Base-by-base conservation (phyloP, 2,113 vertebrate species). In the Crotophaga sulcirostris region DNA sequence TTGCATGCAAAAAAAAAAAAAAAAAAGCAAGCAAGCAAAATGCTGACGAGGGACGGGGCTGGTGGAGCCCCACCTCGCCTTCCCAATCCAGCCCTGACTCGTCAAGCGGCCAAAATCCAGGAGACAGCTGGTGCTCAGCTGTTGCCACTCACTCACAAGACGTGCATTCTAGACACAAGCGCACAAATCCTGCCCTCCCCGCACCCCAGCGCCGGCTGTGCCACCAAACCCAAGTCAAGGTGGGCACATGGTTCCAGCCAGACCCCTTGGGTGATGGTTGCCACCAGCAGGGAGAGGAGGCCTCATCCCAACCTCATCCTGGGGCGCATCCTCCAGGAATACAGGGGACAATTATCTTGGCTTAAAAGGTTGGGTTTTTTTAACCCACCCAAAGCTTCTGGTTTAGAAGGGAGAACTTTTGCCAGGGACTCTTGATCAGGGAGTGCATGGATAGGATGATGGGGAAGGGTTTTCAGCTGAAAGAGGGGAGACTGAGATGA, bases 71-170 rank as follows among this genome's bases (percentile, higher is more conserved):
- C 47, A 45, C 12, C 49, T 67, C 7, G 2, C 2, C 3, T 55
- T 52, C 60, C 60, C 55, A 23, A 77, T 16, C 56, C 8, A 2
- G 52, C 52, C 52, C 68, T 13, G 34, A 62, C 70, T 49, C 56
- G 13, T 45, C 60, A 89, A 80, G 94, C 78, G 34, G 93, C 52
- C 66, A 29, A 79, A 80, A 91, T 55, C 9, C 92, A 54, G 29
- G 7, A 42, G 93, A 85, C 97, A 97, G 97, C 96, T 97, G 96
- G 60, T 3, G 29, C 76, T 96, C 97, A 97, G 96, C 97, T 97
- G 97, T 77, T 36, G 52, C 93, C 24, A 36, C 93, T 94, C 96
- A 47, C 77, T 92, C 93, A 87, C 45, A 49, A 62, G 73, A 64
- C 6, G 0, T 63, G 69, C 82, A 42, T 90, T 95, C 89, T 4